Evolutionary conservation across 2,888 invertebrate genomes (phyloP).

Genomic region (Bedellia somnulentella): DNA sequence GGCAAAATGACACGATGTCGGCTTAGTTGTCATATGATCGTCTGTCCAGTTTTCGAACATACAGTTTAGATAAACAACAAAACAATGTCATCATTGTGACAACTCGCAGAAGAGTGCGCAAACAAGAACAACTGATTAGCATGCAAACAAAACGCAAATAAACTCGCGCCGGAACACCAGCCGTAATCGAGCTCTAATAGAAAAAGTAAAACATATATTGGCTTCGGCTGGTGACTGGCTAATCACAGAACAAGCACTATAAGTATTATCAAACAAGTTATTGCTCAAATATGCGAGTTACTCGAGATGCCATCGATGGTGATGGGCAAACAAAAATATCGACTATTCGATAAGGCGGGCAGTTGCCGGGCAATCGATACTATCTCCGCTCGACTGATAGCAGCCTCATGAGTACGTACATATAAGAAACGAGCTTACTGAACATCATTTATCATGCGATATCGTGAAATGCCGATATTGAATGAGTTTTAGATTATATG

Average conservation of each 20-base stretch:
- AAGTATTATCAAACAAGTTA: slow-evolving; percentile 50
- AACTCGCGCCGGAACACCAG: slow-evolving; percentile 11
- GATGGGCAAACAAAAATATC: slow-evolving; percentile 47
- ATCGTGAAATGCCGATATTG: no score
- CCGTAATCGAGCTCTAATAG: slow-evolving; percentile 21
- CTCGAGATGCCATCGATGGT: slow-evolving; percentile 46
- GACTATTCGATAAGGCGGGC: slow-evolving; percentile 51
- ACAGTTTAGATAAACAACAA: no score
- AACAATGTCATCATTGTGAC: no score
- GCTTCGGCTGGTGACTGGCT: slow-evolving; percentile 29
- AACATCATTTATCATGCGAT: background rate
- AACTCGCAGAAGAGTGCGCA: no score
- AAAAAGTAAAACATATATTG: slow-evolving; percentile 34
- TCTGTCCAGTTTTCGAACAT: no score
- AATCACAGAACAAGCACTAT: slow-evolving; percentile 42
- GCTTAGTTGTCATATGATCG: no score
- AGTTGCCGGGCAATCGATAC: slow-evolving; percentile 32
- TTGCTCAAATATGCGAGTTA: slow-evolving; percentile 53
- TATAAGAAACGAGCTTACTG: slow-evolving; percentile 3
- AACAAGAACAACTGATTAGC: slow-evolving; percentile 2
- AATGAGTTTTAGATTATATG: no score
- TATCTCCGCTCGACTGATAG: slow-evolving; percentile 22
- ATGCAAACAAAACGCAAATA: slow-evolving; percentile 2
- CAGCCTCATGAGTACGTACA: slow-evolving; percentile 9
- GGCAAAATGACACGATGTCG: no score